Percentiles rank a stretch among this genome's conserved stretches.
These are phyloP conservation scores for Pelvicachromis taeniatus DNA, from an alignment of 2,113 vertebrate genomes.

Conservation along the genomic window DNA sequence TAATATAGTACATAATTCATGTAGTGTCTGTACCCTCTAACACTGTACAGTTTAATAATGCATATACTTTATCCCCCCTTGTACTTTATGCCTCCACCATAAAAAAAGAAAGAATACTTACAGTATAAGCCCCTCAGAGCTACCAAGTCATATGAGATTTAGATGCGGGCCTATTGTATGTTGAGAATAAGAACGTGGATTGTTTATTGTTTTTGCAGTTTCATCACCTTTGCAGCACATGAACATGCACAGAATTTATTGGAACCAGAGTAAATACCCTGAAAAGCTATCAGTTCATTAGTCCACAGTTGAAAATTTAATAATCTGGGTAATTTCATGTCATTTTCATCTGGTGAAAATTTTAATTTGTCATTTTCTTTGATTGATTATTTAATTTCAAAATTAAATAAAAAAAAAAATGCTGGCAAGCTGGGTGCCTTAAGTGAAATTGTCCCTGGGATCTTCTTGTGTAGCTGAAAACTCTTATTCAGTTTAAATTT, in stretches of 20 bases:
- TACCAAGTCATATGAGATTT: neutral
- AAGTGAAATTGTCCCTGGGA: neutral
- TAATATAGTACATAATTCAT: slow-evolving; percentile 54
- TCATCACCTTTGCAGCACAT: neutral
- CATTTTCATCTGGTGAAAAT: neutral
- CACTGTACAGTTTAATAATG: slow-evolving; percentile 35
- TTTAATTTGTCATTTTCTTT: neutral
- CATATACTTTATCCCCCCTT: neutral
- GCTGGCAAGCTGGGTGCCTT: neutral
- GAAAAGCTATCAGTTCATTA: neutral
- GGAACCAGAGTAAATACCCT: neutral
- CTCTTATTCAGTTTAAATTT: neutral
- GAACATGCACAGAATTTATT: neutral
- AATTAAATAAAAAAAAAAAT: neutral
- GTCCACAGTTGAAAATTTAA: neutral
- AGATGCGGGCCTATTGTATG: neutral
- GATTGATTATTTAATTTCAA: neutral
- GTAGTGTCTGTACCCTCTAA: slow-evolving; percentile 44
- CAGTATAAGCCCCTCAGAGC: neutral
- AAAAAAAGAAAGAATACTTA: neutral
- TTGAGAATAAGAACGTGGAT: neutral
- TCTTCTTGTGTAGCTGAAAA: neutral
- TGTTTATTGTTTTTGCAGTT: neutral
- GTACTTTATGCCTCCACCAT: neutral
- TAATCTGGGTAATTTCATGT: neutral